Percentiles rank a stretch among this genome's conserved stretches.
These are phyloP conservation scores for Cotesia chilonis DNA, from an alignment of 1,140 invertebrate genomes.

Conservation along the genomic window DNA sequence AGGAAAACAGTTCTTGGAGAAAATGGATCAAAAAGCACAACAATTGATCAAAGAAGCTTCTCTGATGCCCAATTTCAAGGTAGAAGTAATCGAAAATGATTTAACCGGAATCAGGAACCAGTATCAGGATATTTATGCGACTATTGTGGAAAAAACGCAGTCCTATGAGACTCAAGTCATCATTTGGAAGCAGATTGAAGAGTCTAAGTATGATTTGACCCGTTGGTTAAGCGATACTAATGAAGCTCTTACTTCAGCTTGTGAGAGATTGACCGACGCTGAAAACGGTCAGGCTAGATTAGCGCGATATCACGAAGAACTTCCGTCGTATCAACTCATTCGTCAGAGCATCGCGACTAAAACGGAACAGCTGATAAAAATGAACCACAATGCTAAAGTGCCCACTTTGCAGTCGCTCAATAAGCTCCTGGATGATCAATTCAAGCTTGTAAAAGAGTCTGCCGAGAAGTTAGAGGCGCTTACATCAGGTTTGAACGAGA, in stretches of 20 bases:
- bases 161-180: slow-evolving; percentile 86
- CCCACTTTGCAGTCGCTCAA: slow-evolving; percentile 76
- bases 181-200: slow-evolving; percentile 91
- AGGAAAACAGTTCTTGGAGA: slow-evolving; percentile 77
- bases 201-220: slow-evolving; percentile 82
- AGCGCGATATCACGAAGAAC: slow-evolving; percentile 85
- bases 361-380: slow-evolving; percentile 79
- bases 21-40: slow-evolving; percentile 77
- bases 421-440: slow-evolving; percentile 79
- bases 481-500: slow-evolving; percentile 75
- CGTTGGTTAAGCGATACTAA: slow-evolving; percentile 86
- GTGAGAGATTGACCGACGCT: slow-evolving; percentile 79
- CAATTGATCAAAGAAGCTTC: slow-evolving; percentile 77
- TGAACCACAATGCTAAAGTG: slow-evolving; percentile 78
- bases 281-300: slow-evolving; percentile 81
- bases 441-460: slow-evolving; percentile 76
- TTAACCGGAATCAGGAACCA: slow-evolving; percentile 71
- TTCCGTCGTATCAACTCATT: slow-evolving; percentile 78
- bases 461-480: slow-evolving; percentile 80
- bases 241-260: slow-evolving; percentile 76
- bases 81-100: slow-evolving; percentile 71
- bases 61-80: slow-evolving; percentile 79
- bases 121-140: slow-evolving; percentile 80
- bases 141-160: slow-evolving; percentile 76
- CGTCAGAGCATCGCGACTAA: slow-evolving; percentile 81